Evolutionary conservation across 2,888 invertebrate species (phyloP).

Genomic region (Acanthosepion lycidas): DNA sequence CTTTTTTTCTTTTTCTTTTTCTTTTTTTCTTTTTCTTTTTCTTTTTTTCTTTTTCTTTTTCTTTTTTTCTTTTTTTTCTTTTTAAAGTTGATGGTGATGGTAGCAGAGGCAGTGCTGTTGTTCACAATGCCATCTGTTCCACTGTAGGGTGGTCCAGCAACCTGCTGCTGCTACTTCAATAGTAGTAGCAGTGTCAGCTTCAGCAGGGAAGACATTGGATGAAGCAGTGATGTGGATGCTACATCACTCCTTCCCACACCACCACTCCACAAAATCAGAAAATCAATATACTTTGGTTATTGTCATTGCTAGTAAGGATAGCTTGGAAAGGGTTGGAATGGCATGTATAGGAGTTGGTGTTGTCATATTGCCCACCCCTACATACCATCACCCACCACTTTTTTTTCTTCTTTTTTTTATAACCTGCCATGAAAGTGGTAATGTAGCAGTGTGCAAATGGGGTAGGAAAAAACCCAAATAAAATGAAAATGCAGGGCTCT

Average conservation of each 20-base stretch:
- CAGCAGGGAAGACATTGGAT: slow-evolving; percentile 33
- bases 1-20: neutral
- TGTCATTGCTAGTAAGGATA: neutral
- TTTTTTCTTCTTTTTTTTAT: neutral
- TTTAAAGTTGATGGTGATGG: neutral
- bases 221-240: slow-evolving; percentile 6
- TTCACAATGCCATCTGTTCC: neutral
- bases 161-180: neutral
- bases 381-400: neutral
- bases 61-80: neutral
- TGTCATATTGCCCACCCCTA: neutral
- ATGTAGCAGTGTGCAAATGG: neutral
- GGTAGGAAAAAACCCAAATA: neutral
- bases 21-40: neutral
- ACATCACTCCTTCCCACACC: neutral
- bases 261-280: neutral
- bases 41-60: neutral
- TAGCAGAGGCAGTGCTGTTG: neutral
- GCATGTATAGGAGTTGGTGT: neutral
- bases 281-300: slow-evolving; percentile 33
- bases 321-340: slow-evolving; percentile 5
- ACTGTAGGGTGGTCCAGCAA: neutral
- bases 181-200: neutral
- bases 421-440: neutral
- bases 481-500: neutral